Conservation (phyloP, 2,888 invertebrate species). For the Sympetrum striolatum region DNA sequence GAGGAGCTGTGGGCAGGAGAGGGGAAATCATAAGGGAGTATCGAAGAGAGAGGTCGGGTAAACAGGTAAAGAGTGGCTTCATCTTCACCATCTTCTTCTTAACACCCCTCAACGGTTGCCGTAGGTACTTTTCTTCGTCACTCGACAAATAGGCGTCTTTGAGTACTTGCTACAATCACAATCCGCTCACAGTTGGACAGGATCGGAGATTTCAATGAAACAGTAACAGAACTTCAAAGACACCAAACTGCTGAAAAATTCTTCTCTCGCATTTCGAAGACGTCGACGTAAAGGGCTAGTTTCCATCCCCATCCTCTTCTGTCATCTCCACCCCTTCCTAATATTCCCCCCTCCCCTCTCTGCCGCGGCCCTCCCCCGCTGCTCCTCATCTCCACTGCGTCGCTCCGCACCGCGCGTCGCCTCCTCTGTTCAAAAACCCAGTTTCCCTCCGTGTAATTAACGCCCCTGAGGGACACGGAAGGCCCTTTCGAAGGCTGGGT, state of each 20-base stretch:
- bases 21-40: background rate
- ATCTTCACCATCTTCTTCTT: no score
- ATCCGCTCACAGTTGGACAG: no score
- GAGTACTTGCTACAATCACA: no score
- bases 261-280: background rate
- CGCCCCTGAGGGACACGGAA: background rate
- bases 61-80: constrained; percentile 5
- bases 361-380: constrained; percentile 44
- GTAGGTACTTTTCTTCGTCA: no score
- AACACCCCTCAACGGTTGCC: no score
- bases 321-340: background rate
- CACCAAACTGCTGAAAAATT: no score
- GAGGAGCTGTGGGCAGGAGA: constrained; percentile 11
- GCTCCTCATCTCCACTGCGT: constrained; percentile 24
- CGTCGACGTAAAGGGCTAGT: background rate
- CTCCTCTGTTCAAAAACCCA: constrained; percentile 3
- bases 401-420: constrained; percentile 35
- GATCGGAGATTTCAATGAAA: no score
- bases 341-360: background rate
- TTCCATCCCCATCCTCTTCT: background rate
- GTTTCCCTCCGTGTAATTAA: background rate
- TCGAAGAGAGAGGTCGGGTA: constrained; percentile 46
- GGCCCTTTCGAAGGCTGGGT: background rate
- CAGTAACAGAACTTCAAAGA: no score
- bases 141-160: no score